phyloP scores from a whole-genome alignment of 1,140 invertebrate genomes.

The Papilio machaon region DNA sequence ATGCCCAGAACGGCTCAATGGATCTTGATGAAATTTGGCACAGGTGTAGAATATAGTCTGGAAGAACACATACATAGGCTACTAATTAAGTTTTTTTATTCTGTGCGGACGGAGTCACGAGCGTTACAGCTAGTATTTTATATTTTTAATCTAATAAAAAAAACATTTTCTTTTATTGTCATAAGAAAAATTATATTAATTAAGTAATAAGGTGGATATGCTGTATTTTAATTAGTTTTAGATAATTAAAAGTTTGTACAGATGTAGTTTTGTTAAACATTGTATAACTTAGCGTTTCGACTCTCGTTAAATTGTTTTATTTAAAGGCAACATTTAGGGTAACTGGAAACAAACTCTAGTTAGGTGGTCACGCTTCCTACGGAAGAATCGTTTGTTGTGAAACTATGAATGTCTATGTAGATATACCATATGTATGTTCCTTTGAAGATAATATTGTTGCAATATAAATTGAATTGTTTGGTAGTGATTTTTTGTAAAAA shows the following conservation, averaged over 20 bases:
- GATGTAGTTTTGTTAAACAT: neutral
- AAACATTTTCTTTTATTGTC: neutral
- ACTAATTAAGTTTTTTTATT: too few relatives aligned
- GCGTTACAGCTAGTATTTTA: neutral
- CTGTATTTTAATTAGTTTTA: neutral
- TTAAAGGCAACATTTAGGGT: neutral
- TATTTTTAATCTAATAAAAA: too few relatives aligned
- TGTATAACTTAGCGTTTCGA: neutral
- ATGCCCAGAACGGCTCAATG: too few relatives aligned
- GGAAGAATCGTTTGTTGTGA: neutral
- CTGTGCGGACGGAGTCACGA: too few relatives aligned
- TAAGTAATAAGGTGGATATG: neutral
- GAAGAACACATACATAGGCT: too few relatives aligned
- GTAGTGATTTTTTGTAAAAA: neutral
- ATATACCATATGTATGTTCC: neutral
- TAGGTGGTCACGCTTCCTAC: neutral
- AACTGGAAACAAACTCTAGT: neutral
- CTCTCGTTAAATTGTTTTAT: conserved; percentile 14
- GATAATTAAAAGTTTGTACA: neutral
- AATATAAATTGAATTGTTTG: neutral
- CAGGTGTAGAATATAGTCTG: too few relatives aligned
- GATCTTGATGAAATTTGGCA: too few relatives aligned
- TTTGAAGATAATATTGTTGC: neutral
- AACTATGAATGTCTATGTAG: neutral
- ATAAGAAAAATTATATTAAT: neutral